Base-by-base conservation (phyloP, 1,140 invertebrate species). In the Drosophila burlai region DNA sequence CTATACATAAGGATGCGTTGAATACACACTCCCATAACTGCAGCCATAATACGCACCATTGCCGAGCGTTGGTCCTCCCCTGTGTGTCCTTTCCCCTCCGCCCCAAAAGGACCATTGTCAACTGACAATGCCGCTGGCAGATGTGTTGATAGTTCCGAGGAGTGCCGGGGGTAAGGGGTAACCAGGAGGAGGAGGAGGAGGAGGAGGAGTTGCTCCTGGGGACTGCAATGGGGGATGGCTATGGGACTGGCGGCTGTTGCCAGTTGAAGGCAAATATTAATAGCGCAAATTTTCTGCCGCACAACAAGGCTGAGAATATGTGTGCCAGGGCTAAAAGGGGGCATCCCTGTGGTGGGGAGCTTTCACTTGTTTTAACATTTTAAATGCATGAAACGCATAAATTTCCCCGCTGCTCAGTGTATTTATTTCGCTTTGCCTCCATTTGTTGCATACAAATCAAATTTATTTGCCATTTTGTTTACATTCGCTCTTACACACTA, bases 181-280 rank as follows among this genome's bases (percentile, higher is more conserved):
- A n/a, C 10, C 11, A n/a, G 18, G 15, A 15, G 42, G 21, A 43
- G 8, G 1, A n/a, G 45, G 29, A 18, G 13, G 29, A 43, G 8
- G 1, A n/a, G 45, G 29, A 18, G 13, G n/a, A 18, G 10, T 45
- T 45, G 18, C 43, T 45, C 43, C 18, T 21, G n/a, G 42, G 43
- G n/a, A 45, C 43, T 43, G 42, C n/a, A 43, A 11, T 45, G 42
- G 42, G 42, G 42, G 42, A 18, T 34, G 13, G 29, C 26, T 31
- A 24, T 11, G 52, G 52, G 34, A 40, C 13, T 57, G 54, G 36
- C 29, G 76, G 58, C 59, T 71, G 65, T 72, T 81, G 81, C 77
- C 84, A 83, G 84, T 83, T 87, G 81, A 87, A 87, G 81, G 84
- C 73, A 87, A 89, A 87, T 89, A 87, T 87, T 87, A 89, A 89